phyloP scores from a whole-genome alignment of 2,113 vertebrate genomes.

The Chamaetylas fuelleborni region DNA sequence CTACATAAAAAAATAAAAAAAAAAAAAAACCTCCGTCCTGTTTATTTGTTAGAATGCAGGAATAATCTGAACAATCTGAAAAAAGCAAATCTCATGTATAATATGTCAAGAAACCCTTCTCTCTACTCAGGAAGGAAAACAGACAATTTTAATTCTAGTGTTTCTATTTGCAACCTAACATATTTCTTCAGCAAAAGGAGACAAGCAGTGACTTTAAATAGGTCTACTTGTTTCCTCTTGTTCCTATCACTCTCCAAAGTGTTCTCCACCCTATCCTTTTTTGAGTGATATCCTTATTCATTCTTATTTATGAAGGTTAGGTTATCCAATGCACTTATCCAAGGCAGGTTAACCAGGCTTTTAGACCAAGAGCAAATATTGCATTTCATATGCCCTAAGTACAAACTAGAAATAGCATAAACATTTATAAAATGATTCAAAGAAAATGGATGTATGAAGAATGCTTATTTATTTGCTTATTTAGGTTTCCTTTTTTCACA shows the following conservation, averaged over 20 bases:
- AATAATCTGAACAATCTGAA: not conserved
- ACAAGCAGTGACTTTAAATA: constrained; percentile 53
- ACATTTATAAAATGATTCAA: not conserved
- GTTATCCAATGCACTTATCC: not conserved
- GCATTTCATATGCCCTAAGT: not conserved
- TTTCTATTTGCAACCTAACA: constrained; percentile 50
- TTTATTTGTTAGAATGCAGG: not conserved
- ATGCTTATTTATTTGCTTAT: not conserved
- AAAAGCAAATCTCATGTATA: not conserved
- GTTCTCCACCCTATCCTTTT: constrained; percentile 54
- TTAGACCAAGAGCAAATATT: not conserved
- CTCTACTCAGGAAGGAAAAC: constrained; percentile 40
- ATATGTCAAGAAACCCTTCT: not conserved
- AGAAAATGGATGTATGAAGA: not conserved
- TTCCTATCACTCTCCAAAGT: not conserved
- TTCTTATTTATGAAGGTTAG: constrained; percentile 12
- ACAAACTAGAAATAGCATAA: not conserved
- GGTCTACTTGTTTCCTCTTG: constrained; percentile 38
- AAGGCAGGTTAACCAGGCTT: not conserved
- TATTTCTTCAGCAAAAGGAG: constrained; percentile 46
- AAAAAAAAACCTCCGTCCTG: not conserved
- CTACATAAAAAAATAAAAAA: not conserved
- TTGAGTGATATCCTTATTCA: constrained; percentile 11
- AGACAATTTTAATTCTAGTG: constrained; percentile 53
- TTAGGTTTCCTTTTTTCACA: not conserved